Conservation (phyloP, 2,113 vertebrate genomes). For the Gallinago jamesoni region DNA sequence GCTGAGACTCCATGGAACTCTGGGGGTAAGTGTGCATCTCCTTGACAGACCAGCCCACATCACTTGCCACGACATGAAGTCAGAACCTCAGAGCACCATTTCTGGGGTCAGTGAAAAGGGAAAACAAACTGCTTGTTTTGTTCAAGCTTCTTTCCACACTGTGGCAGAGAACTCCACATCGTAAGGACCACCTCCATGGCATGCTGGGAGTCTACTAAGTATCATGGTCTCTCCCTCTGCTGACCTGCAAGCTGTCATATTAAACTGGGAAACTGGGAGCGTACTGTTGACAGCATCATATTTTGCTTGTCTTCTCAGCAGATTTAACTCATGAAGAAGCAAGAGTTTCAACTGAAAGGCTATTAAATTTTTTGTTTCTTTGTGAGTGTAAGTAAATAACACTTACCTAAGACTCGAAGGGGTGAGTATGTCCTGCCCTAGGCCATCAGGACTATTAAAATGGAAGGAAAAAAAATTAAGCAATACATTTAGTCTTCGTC, state of each 20-base stretch:
- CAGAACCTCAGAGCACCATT: background rate
- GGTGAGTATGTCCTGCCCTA: accelerated
- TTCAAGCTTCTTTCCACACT: background rate
- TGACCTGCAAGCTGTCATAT: background rate
- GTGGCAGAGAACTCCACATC: background rate
- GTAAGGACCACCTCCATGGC: background rate
- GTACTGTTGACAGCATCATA: background rate
- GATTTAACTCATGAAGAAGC: background rate
- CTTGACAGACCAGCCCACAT: background rate
- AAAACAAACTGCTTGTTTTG: background rate
- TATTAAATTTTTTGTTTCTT: background rate
- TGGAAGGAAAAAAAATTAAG: accelerated
- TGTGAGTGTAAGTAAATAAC: background rate
- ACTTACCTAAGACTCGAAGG: background rate
- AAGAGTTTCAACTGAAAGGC: background rate
- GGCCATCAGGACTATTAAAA: background rate
- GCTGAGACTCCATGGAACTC: background rate
- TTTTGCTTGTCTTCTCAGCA: background rate
- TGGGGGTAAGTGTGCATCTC: background rate
- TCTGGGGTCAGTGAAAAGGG: background rate
- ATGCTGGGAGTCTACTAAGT: background rate
- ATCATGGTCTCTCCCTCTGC: background rate
- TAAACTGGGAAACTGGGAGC: background rate
- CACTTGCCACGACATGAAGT: background rate
- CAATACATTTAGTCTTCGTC: background rate